Base-by-base conservation (phyloP, 1,140 invertebrate genomes). In the Euura lappo region DNA sequence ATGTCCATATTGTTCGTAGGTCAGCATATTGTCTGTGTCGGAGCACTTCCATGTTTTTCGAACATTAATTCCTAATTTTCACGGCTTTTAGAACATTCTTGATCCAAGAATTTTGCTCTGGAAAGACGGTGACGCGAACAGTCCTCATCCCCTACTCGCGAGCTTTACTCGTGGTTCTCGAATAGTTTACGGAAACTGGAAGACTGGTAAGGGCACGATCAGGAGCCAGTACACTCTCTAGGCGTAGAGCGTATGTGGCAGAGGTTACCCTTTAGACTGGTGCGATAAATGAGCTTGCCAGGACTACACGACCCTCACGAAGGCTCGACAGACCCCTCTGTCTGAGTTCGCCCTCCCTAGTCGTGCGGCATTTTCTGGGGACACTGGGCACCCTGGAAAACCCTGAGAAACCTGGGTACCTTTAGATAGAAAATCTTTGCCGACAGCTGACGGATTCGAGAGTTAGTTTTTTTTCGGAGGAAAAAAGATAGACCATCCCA, bases 11-110 rank as follows among this genome's bases (percentile, higher is more conserved):
- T 74, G 73, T 71, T 69, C 70, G 72, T 74, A 65, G 72, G 67
- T 72, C 74, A 78, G 79, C 82, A 84, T 84, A 74, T 83, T 78
- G 80, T 72, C 73, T 74, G 44, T n/a, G 51, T 8, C 13, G 10
- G 51, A 60, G 13, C 51, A 60, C 51, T 60, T 60, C 51, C 51
- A 60, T 60, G 10, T 60, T 8, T 60, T 60, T 11, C 10, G 10
- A 60, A n/a, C 51, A 60, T 60, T 60, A 28, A 28, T 28, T 28
- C 1, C 28, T 28, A 28, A 28, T 60, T 0, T 60, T 11, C 51
- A 60, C 8, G 8, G 51, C 51, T 60, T n/a, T 11, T 3, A 60
- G 51, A 60, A 3, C 51, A 6, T 60, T 2, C 2, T 60, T n/a
- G 51, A 60, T 6, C 13, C 3, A 0, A 8, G 4, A 60, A 60